Conservation (phyloP, 2,113 vertebrate genomes). For the Burhinus bistriatus region DNA sequence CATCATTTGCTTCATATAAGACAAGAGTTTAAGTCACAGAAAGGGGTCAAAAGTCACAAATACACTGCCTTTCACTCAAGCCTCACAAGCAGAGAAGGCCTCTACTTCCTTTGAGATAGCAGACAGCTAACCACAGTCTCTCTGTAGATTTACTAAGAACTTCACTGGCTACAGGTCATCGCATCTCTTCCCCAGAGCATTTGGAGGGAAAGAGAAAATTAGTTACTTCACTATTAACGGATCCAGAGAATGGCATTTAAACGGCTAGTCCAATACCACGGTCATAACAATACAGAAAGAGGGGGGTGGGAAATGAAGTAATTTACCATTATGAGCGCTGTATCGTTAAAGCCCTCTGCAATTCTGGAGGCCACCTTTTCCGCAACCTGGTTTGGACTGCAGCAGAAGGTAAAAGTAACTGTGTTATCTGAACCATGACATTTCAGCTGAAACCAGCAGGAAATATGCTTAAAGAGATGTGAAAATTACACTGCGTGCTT, state of each 20-base stretch:
- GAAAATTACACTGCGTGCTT: neutral
- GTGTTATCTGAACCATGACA: neutral
- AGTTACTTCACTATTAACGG: neutral
- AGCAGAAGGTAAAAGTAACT: neutral
- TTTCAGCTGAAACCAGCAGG: neutral
- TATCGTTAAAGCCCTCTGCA: constrained; percentile 89
- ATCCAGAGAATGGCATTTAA: neutral
- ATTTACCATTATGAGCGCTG: constrained; percentile 91
- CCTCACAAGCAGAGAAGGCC: neutral
- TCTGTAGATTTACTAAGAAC: neutral
- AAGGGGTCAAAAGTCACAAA: neutral
- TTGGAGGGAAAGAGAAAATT: neutral
- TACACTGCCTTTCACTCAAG: neutral
- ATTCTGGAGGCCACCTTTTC: constrained; percentile 95
- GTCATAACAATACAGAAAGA: too few species aligned
- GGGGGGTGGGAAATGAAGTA: neutral
- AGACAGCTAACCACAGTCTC: neutral
- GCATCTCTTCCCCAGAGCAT: neutral
- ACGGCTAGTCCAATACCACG: neutral
- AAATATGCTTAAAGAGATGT: neutral
- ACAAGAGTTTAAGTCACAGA: neutral
- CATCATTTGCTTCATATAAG: accelerated
- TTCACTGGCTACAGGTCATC: neutral
- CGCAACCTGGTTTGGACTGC: constrained; percentile 92
- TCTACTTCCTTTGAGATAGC: neutral